A percentile compares a stretch with the other conserved stretches of the same genome.
These are phyloP conservation scores for Takifugu ocellatus DNA, from an alignment of 2,797 vertebrate genomes.

Conservation along the genomic window DNA sequence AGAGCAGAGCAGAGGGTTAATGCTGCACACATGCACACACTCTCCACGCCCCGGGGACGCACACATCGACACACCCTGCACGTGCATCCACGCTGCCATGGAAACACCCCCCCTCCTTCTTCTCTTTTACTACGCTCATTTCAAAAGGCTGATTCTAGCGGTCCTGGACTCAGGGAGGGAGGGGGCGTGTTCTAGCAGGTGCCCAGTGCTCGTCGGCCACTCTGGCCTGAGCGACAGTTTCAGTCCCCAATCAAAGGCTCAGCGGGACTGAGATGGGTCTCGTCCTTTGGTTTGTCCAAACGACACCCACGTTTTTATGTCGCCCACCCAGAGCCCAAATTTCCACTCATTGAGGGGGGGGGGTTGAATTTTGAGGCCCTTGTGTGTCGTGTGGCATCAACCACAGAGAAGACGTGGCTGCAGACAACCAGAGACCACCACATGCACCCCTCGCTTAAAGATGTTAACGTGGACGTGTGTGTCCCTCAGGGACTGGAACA, in stretches of 20 bases:
- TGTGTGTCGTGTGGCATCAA: slow-evolving; percentile 99
- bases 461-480: slow-evolving; percentile 52
- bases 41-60: slow-evolving; percentile 93
- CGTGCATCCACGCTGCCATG: slow-evolving; percentile 46
- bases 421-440: slow-evolving; percentile 96
- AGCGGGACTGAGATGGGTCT: slow-evolving; percentile 55
- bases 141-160: slow-evolving; percentile 5
- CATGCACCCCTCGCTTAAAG: slow-evolving; percentile 76
- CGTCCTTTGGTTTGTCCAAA: slow-evolving; percentile 47
- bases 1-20: slow-evolving; percentile 99
- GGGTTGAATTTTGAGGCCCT: slow-evolving; percentile 77
- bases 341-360: slow-evolving; percentile 61
- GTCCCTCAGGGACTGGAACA: too few relatives aligned
- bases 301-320: slow-evolving; percentile 53
- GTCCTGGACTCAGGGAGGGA: slow-evolving; percentile 13
- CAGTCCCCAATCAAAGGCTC: slow-evolving; percentile 48
- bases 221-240: slow-evolving; percentile 60
- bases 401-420: slow-evolving; percentile 98
- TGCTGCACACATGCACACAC: slow-evolving; percentile 96
- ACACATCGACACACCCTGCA: slow-evolving; percentile 82
- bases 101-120: slow-evolving; percentile 50
- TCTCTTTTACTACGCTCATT: slow-evolving; percentile 24
- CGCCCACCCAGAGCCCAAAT: slow-evolving; percentile 66
- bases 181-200: slow-evolving; percentile 37
- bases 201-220: slow-evolving; percentile 49